Base-by-base conservation (phyloP, 2,888 invertebrate genomes). In the Philonicus albiceps region DNA sequence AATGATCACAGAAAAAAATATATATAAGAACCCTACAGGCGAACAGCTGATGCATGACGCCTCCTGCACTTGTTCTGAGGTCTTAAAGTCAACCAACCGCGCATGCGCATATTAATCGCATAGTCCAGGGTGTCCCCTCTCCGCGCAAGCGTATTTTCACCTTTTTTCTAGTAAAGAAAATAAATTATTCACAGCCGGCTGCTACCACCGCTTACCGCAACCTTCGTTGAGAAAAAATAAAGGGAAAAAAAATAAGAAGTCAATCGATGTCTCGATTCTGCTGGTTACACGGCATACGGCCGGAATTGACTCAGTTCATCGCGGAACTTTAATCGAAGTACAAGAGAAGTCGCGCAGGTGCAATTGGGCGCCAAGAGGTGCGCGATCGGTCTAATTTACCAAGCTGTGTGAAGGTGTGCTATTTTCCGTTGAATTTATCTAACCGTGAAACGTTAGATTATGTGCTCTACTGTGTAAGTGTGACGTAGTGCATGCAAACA, bases 1-100 rank as follows among this genome's bases (percentile, higher is more conserved):
- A 76, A 37, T 43, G 27, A 27, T 27, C 11, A 64, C 2, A 64
- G 3, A 27, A 64, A 80, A 49, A 34, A 64, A 43, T 43, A 64
- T 1, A n/a, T 6, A 5, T 19, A 37, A 13, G 19, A 22, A 43
- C 7, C 19, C 27, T 40, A 27, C 78, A 37, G 64, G 31, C 40
- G 40, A 81, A 84, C 84, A 84, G 84, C 84, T 84, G 84, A 73
- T 84, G 84, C 84, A 43, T 84, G 73, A 84, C 84, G 84, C n/a
- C 49, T 73, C 11, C n/a, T 84, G 84, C 84, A 84, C 84, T 84
- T 84, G 84, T 84, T 49, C 37, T 72, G 11, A 43, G 34, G 37
- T 84, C 84, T 84, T 84, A 27, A 43, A 73, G 73, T 72, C 40
- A 84, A 55, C 73, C 73, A 73, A 43, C 73, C 84, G 84, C 84